Percentiles rank a stretch among this genome's conserved stretches.
Conservation (phyloP, 2,888 invertebrate genomes). For the Tetrapedia diversipes region DNA sequence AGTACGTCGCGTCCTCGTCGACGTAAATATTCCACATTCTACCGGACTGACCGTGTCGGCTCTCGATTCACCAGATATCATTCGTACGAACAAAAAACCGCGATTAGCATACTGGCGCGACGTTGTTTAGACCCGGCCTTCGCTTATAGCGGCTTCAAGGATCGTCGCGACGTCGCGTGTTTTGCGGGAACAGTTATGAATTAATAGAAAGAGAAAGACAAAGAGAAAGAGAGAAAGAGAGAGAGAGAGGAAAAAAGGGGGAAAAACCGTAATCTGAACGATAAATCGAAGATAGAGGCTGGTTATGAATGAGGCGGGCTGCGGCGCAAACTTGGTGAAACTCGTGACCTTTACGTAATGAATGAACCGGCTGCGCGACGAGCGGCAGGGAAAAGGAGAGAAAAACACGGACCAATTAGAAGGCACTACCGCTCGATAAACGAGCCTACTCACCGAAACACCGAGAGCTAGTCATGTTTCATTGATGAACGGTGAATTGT, state of each 20-base stretch:
- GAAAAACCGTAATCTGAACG: not conserved
- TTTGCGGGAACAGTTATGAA: not conserved
- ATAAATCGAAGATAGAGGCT: too few species aligned
- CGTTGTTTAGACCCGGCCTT: not conserved
- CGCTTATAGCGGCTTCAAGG: not conserved
- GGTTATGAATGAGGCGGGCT: constrained; percentile 19
- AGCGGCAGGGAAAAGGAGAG: constrained; percentile 22
- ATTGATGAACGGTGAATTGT: constrained; percentile 56
- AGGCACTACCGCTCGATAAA: constrained; percentile 53
- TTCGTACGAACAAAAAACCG: not conserved
- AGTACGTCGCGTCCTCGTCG: not conserved
- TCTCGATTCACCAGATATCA: constrained; percentile 1
- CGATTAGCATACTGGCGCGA: not conserved
- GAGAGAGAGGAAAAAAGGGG: too few species aligned
- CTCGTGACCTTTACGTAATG: constrained; percentile 50
- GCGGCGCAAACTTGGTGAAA: constrained; percentile 33
- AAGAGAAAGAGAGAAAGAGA: too few species aligned
- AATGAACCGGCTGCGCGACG: constrained; percentile 36
- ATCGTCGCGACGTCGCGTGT: not conserved
- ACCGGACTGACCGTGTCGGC: not conserved
- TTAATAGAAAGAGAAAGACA: not conserved
- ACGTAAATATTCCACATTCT: constrained; percentile 16
- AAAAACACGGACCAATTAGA: constrained; percentile 50
- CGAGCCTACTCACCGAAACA: constrained; percentile 54
- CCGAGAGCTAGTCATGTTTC: constrained; percentile 56